These are phyloP conservation scores for Myotis planiceps DNA, from an alignment of 2,797 vertebrate species.

Conservation along the genomic window DNA sequence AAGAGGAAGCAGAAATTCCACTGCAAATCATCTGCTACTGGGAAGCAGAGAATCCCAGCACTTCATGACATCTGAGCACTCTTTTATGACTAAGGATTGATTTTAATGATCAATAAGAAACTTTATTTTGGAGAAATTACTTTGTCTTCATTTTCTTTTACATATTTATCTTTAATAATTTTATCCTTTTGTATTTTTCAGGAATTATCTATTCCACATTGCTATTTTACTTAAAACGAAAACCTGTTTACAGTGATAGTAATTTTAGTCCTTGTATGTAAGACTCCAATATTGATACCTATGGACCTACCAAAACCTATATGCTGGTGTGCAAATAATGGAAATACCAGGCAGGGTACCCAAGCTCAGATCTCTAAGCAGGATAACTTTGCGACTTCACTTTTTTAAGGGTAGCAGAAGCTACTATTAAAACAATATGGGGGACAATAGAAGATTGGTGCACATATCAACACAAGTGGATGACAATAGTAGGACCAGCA, in stretches of 20 bases:
- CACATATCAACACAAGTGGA: neutral
- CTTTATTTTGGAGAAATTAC: neutral
- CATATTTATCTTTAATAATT: neutral
- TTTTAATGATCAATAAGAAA: neutral
- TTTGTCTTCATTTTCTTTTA: neutral
- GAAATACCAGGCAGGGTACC: neutral
- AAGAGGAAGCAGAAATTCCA: neutral
- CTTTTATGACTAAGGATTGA: neutral
- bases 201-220: neutral
- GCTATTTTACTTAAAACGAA: neutral
- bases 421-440: neutral
- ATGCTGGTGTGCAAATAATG: neutral
- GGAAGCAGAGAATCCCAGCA: neutral
- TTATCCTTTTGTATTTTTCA: neutral
- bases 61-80: neutral
- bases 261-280: neutral
- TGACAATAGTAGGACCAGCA: neutral
- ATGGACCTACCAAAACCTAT: neutral
- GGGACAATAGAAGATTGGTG: neutral
- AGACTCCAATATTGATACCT: neutral
- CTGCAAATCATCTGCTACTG: neutral
- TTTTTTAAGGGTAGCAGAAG: neutral
- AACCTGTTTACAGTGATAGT: neutral
- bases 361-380: neutral
- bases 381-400: neutral